A percentile compares a stretch with the other conserved stretches of the same genome.
These are phyloP conservation scores for Lasioglossum baleicum DNA, from an alignment of 1,140 invertebrate genomes.

Conservation along the genomic window DNA sequence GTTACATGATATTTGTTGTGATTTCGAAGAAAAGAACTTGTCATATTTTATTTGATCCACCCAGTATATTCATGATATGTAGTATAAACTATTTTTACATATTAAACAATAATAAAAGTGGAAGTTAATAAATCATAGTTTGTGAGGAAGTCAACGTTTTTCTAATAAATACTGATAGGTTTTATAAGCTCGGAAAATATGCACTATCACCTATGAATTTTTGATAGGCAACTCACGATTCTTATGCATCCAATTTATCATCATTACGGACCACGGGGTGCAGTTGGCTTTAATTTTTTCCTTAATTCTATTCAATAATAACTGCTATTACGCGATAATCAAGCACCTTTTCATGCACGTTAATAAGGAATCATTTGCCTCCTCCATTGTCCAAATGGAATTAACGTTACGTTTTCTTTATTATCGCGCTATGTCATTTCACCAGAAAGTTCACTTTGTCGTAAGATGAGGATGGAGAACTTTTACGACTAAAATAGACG, in stretches of 20 bases:
- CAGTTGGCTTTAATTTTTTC: slow-evolving; percentile 63
- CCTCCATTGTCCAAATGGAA: slow-evolving; percentile 25
- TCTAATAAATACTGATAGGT: too few species aligned
- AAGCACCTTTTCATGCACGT: not conserved
- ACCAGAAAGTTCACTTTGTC: not conserved
- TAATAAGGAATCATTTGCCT: not conserved
- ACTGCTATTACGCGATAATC: slow-evolving; percentile 38
- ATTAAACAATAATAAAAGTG: too few species aligned
- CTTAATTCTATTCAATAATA: slow-evolving; percentile 65
- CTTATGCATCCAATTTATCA: slow-evolving; percentile 62
- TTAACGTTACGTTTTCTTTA: slow-evolving; percentile 41
- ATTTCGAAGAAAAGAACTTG: too few species aligned
- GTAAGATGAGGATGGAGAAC: slow-evolving; percentile 10
- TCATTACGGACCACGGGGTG: slow-evolving; percentile 54
- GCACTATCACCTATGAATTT: slow-evolving; percentile 13
- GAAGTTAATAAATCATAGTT: too few species aligned
- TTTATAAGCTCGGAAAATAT: not conserved
- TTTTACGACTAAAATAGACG: slow-evolving; percentile 32
- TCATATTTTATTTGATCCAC: too few species aligned
- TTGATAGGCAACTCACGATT: slow-evolving; percentile 1
- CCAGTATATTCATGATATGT: too few species aligned
- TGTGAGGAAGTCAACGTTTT: too few species aligned
- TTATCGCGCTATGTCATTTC: not conserved
- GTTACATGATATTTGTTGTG: too few species aligned
- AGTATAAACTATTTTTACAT: too few species aligned